Evolutionary conservation across 2,888 invertebrate genomes (phyloP), one percentile per base, ranked within the genome.

Genomic region (Oligia fasciuncula): DNA sequence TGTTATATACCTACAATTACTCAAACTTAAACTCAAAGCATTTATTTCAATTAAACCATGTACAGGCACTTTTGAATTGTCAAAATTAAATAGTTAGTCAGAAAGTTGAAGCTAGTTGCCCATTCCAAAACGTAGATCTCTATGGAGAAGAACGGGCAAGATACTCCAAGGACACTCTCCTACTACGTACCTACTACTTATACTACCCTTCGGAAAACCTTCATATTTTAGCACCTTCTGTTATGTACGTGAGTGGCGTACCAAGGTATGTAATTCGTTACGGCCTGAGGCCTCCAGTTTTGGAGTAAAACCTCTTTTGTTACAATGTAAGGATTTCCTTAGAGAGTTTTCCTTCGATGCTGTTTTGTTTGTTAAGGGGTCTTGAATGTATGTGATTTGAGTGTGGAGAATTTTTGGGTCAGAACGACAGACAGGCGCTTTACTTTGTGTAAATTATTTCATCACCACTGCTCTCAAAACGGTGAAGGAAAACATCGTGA

Each of bases 181-280:
- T 9, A 43, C 43, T 43, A 43, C 9, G 43, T 9, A 43, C 0
- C 29, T 29, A 29, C 29, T 43, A 43, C 40, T 40, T 40, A 4
- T 40, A 73, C n/a, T n/a, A 60, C 73, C 63, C 67, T 65, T 77
- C 71, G 29, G 62, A 77, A 63, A 49, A 19, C 74, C 82, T 67
- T 79, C 46, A 82, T 85, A 83, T 76, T 82, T 85, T 79, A 80
- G 74, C 67, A 74, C 69, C 75, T 68, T 23, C 57, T 62, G 68
- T 65, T 69, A 67, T 73, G 77, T 70, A 85, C 85, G 86, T 85
- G 86, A 80, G 73, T 43, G 75, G 46, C 29, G 29, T 86, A 67
- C 73, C 29, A 71, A 85, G 49, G 68, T 54, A 40, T n/a, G 49
- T 75, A 69, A 75, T 79, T 72, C 67, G 69, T 75, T 51, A 71